Evolutionary conservation across 2,113 vertebrate genomes (phyloP).

Genomic region (Microcebus lehilahytsara): DNA sequence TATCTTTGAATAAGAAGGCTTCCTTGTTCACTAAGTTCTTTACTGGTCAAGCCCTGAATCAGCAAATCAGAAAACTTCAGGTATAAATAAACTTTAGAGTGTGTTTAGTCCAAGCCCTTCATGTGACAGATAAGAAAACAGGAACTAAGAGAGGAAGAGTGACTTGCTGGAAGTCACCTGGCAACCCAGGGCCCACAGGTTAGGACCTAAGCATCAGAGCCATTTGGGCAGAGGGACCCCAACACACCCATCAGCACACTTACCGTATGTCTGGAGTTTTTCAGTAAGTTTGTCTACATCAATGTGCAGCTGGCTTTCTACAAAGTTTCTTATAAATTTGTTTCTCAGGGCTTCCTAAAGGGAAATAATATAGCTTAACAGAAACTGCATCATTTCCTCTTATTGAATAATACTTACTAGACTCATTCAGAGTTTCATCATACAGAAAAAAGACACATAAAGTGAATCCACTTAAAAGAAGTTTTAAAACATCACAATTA

Average conservation of each 20-base stretch:
- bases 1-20: not conserved
- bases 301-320: slow-evolving; percentile 81
- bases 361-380: not conserved
- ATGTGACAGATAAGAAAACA: not conserved
- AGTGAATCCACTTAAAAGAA: not conserved
- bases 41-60: not conserved
- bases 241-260: not conserved
- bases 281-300: slow-evolving; percentile 68
- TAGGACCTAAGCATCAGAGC: fast-evolving
- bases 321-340: slow-evolving; percentile 80
- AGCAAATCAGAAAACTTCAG: not conserved
- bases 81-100: not conserved
- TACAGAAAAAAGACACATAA: not conserved
- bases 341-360: slow-evolving; percentile 80
- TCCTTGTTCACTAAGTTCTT: not conserved
- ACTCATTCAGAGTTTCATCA: not conserved
- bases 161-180: not conserved
- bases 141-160: not conserved
- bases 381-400: not conserved
- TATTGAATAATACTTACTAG: not conserved
- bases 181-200: not conserved
- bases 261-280: slow-evolving; percentile 79
- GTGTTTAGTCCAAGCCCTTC: not conserved
- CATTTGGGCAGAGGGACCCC: fast-evolving
- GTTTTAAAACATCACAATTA: not conserved